phyloP scores from a whole-genome alignment of 2,888 invertebrate genomes.

The Drosophila gaucha region DNA sequence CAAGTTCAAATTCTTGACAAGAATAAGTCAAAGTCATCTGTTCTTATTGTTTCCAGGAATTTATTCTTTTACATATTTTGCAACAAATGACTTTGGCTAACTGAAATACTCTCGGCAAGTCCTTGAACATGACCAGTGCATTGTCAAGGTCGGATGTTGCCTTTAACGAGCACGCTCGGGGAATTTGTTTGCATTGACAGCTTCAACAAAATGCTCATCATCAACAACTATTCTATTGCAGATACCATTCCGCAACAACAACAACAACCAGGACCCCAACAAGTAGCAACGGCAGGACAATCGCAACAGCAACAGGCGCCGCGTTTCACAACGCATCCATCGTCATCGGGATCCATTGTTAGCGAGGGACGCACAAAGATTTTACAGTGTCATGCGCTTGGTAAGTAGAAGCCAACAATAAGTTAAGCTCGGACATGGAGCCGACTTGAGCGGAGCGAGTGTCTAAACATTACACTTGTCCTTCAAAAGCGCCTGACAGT shows the following conservation, averaged over 20 bases:
- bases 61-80: not conserved
- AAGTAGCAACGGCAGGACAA: constrained; percentile 6
- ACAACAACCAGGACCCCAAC: constrained; percentile 37
- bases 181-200: constrained; percentile 15
- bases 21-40: not conserved
- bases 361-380: constrained; percentile 95
- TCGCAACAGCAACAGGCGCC: constrained; percentile 89
- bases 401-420: constrained; percentile 86
- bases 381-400: constrained; percentile 95
- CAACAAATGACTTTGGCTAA: constrained; percentile 3
- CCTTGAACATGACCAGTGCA: constrained; percentile 4
- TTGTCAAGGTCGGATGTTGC: constrained; percentile 8
- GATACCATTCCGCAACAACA: constrained; percentile 42
- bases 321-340: constrained; percentile 93
- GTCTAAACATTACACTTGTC: constrained; percentile 62
- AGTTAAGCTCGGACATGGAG: constrained; percentile 29
- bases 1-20: not conserved
- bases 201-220: constrained; percentile 32
- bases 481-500: constrained; percentile 64
- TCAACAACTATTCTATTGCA: constrained; percentile 39
- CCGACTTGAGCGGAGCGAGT: constrained; percentile 2
- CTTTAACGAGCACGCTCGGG: constrained; percentile 5
- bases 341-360: constrained; percentile 93
- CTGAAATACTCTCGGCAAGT: not conserved
- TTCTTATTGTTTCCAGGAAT: not conserved